A percentile compares a stretch with the other conserved stretches of the same genome.
Evolutionary conservation across 2,888 invertebrate genomes (phyloP).

Genomic region (Labia minor): DNA sequence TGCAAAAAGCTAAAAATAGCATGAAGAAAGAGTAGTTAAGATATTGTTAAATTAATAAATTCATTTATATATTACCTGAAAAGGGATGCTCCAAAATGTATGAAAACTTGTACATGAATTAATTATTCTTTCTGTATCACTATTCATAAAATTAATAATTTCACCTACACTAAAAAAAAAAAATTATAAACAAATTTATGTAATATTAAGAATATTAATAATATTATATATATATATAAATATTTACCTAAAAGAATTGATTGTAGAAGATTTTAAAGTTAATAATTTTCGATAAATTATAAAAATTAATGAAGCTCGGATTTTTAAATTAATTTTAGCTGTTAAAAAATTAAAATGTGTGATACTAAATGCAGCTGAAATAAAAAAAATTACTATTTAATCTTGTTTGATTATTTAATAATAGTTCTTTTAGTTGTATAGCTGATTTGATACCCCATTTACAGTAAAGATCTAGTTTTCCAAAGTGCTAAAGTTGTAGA

Average conservation of each 20-base stretch:
- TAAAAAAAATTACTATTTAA: too few species aligned
- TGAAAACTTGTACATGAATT: slow-evolving; percentile 95
- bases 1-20: slow-evolving; percentile 51
- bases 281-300: slow-evolving; percentile 66
- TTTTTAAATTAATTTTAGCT: slow-evolving; percentile 71
- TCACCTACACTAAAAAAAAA: slow-evolving; percentile 56
- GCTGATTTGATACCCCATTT: too few species aligned
- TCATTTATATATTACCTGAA: slow-evolving; percentile 50
- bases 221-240: neutral
- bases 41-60: neutral
- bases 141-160: slow-evolving; percentile 93
- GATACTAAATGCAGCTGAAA: slow-evolving; percentile 62
- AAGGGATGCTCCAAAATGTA: slow-evolving; percentile 90
- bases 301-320: slow-evolving; percentile 74
- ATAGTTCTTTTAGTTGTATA: too few species aligned
- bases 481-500: too few species aligned
- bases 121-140: slow-evolving; percentile 88
- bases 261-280: slow-evolving; percentile 36
- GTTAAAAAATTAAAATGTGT: slow-evolving; percentile 85
- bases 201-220: too few species aligned
- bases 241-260: slow-evolving; percentile 34
- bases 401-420: too few species aligned
- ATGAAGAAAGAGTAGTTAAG: neutral
- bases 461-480: too few species aligned
- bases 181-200: slow-evolving; percentile 1